These are phyloP conservation scores for Drosophila kepulauana DNA, from an alignment of 1,140 invertebrate species.

Conservation along the genomic window DNA sequence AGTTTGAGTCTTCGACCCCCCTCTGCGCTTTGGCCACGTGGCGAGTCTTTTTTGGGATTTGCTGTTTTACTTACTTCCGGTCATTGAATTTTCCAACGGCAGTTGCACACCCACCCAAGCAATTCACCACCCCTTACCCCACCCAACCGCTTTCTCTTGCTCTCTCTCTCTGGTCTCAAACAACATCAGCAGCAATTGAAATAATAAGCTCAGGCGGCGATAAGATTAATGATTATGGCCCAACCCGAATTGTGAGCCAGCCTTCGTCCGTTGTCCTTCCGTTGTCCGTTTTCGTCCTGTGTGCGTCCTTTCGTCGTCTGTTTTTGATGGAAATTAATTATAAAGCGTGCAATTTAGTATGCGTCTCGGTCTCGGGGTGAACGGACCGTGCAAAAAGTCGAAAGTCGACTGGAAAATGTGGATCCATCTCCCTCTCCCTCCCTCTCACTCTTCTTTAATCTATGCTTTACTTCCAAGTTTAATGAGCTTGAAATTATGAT, in stretches of 20 bases:
- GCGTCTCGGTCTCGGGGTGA: slow-evolving; percentile 43
- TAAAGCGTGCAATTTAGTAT: slow-evolving; percentile 83
- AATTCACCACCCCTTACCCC: slow-evolving; percentile 6
- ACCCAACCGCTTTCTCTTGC: not conserved
- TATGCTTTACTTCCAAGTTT: slow-evolving; percentile 44
- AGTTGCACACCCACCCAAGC: slow-evolving; percentile 31
- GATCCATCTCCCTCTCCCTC: not conserved
- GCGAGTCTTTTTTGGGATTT: slow-evolving; percentile 45
- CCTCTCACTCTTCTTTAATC: not conserved
- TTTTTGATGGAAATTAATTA: slow-evolving; percentile 85
- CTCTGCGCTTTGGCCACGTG: slow-evolving; percentile 56
- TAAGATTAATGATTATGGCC: slow-evolving; percentile 85
- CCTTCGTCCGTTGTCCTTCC: slow-evolving; percentile 22
- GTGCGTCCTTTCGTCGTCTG: slow-evolving; percentile 67
- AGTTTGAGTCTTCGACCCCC: not conserved
- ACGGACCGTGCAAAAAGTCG: slow-evolving; percentile 40
- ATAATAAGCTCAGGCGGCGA: slow-evolving; percentile 85
- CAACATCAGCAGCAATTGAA: slow-evolving; percentile 69
- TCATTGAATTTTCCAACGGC: slow-evolving; percentile 76
- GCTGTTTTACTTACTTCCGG: slow-evolving; percentile 83
- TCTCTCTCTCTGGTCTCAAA: not conserved
- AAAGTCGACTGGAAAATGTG: slow-evolving; percentile 44
- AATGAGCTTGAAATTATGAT: slow-evolving; percentile 69
- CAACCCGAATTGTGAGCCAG: slow-evolving; percentile 45
- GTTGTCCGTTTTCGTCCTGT: slow-evolving; percentile 27